phyloP scores from a whole-genome alignment of 2,113 vertebrate genomes.

The Butorides virescens region DNA sequence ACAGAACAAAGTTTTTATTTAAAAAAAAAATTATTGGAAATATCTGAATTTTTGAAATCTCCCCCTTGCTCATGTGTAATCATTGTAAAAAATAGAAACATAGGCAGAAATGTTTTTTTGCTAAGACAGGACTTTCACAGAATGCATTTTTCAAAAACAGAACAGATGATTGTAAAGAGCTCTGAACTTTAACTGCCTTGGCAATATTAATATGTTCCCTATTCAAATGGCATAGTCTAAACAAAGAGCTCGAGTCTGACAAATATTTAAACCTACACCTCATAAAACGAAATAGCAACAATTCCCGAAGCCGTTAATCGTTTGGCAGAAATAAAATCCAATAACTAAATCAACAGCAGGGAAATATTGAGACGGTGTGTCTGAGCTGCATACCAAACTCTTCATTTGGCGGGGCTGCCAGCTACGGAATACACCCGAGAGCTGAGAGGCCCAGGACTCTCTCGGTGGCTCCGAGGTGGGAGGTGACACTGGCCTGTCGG shows the following conservation, averaged over 20 bases:
- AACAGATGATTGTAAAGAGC: neutral
- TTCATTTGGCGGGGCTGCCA: neutral
- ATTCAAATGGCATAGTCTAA: neutral
- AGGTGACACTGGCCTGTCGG: neutral
- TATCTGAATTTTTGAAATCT: neutral
- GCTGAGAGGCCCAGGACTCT: neutral
- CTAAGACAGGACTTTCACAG: neutral
- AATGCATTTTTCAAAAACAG: neutral
- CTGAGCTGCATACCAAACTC: conserved; percentile 28
- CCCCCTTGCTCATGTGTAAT: neutral
- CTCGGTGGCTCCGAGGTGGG: rapidly evolving
- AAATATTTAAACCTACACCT: neutral
- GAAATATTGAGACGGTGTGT: neutral
- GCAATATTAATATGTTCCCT: neutral
- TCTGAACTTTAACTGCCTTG: neutral
- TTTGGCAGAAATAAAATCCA: conserved; percentile 7
- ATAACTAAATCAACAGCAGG: neutral
- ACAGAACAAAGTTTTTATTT: neutral
- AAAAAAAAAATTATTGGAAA: neutral
- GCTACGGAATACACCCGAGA: neutral
- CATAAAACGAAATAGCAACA: neutral
- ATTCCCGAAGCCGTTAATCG: neutral
- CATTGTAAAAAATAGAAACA: neutral
- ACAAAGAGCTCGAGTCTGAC: neutral
- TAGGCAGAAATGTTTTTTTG: neutral